These are phyloP conservation scores for Glossophaga mutica DNA, from an alignment of 2,797 vertebrate genomes.

Conservation along the genomic window DNA sequence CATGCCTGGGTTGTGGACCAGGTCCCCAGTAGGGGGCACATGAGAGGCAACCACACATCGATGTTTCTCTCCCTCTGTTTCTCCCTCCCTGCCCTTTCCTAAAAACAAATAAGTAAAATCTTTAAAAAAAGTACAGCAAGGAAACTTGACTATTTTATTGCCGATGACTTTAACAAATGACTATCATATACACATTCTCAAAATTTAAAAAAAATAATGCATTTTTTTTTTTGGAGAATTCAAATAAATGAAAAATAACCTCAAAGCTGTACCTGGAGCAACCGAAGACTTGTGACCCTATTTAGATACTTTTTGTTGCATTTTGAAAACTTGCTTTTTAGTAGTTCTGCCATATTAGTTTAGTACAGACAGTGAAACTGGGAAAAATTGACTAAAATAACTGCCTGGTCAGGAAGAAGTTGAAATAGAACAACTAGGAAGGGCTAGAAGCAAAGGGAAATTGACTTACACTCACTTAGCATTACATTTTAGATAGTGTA, in stretches of 20 bases:
- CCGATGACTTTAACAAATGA: neutral
- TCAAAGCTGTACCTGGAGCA: neutral
- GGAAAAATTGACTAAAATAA: slow-evolving; percentile 42
- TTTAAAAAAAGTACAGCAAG: neutral
- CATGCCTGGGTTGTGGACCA: too few species aligned
- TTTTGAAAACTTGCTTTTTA: slow-evolving; percentile 34
- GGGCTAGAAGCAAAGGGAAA: slow-evolving; percentile 21
- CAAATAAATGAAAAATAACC: neutral
- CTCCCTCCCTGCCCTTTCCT: too few species aligned
- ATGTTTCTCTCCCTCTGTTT: too few species aligned
- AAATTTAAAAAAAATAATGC: slow-evolving; percentile 3
- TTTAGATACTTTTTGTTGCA: neutral
- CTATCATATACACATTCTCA: neutral
- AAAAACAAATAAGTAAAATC: too few species aligned
- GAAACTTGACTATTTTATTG: neutral
- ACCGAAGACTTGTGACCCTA: neutral
- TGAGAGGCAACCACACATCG: too few species aligned
- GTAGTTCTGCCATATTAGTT: neutral
- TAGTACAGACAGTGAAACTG: neutral
- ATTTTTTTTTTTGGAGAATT: neutral
- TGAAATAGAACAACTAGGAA: neutral
- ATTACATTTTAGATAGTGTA: slow-evolving; percentile 34
- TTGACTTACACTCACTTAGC: slow-evolving; percentile 19
- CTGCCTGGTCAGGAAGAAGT: neutral
- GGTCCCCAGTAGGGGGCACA: too few species aligned